Evolutionary conservation across 2,113 vertebrate species (phyloP), one percentile per base, ranked within the genome.

Genomic region (Nycticryphes semicollaris): DNA sequence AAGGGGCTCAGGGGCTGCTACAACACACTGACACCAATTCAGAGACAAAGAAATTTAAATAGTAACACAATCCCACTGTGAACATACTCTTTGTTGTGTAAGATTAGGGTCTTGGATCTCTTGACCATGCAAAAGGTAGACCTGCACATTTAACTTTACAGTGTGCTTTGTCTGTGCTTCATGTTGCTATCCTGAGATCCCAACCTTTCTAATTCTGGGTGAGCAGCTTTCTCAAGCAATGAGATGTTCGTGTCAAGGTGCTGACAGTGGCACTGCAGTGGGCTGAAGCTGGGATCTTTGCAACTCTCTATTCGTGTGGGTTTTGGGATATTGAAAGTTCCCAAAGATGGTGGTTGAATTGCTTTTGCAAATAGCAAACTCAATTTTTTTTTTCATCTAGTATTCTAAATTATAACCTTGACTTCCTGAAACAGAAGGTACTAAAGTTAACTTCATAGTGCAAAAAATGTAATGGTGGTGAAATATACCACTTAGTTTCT

Each of bases 21-120:
- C 43, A 43, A 43, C 14, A 43, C 43, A 14, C 43, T 43, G 15
- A 16, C 43, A 43, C 43, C 43, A 43, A 43, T 43, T 43, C 43
- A 43, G 43, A 43, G 43, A 43, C 43, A 43, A 43, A 43, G 43
- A 43, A 43, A 43, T 13, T 39, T 43, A 43, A 43, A 43, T 43
- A 43, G 43, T 43, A 43, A 14, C n/a, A 4, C 0, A 1, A 41
- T 33, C 39, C 43, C 21, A 25, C 3, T 4, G 8, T 75, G 25
- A 22, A 28, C 13, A 30, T 59, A 7, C 22, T 92, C 30, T 37
- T 51, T 30, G 28, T 62, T 2, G 1, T 35, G 13, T 35, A 23
- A 41, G 39, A 37, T 30, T 7, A 18, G 37, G 15, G 27, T 41
- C 77, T 24, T 17, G 59, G 53, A 33, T 30, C 30, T 60, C 53